Base-by-base conservation (phyloP, 2,888 invertebrate genomes). In the Nomada ferruginata region DNA sequence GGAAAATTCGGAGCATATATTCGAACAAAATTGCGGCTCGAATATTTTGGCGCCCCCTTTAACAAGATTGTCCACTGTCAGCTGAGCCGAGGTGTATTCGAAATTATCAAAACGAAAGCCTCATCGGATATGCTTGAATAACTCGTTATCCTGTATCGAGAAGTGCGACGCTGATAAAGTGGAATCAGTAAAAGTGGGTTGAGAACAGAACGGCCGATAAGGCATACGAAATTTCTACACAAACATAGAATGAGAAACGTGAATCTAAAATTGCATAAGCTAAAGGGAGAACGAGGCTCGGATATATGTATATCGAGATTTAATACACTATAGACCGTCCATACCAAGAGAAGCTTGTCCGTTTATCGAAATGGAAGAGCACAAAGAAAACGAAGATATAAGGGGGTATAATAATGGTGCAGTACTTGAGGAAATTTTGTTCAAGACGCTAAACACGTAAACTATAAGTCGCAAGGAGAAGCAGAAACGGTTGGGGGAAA, bases 311-410 rank as follows among this genome's bases (percentile, higher is more conserved):
- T 81, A 82, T 61, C 68, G 83, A 85, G 79, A 80, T 85, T 83
- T 83, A 87, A 87, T 82, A 76, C 69, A 82, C 74, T 86, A 87
- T 82, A 91, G 89, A 89, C 90, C 91, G 91, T 90, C 89, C 90
- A 90, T 85, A 75, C 84, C 87, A 88, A 85, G 90, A 87, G 73
- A 89, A 83, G 79, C 87, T 90, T 84, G 86, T 83, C 87, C 87
- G 84, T 64, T 77, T 64, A 78, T 69, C 55, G 68, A 74, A 66
- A 86, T 68, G 76, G 29, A 59, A 15, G 1, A 50, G n/a, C 50
- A 77, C 2, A 18, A 23, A 60, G 26, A 57, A 69, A 61, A n/a
- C 44, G 68, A 47, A 18, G n/a, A 59, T 44, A 53, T 11, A 0
- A 9, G 11, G 7, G 36, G 23, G 13, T 18, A 36, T 55, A 68